Conservation (phyloP, 2,797 vertebrate species). For the Labeo calbasu region DNA sequence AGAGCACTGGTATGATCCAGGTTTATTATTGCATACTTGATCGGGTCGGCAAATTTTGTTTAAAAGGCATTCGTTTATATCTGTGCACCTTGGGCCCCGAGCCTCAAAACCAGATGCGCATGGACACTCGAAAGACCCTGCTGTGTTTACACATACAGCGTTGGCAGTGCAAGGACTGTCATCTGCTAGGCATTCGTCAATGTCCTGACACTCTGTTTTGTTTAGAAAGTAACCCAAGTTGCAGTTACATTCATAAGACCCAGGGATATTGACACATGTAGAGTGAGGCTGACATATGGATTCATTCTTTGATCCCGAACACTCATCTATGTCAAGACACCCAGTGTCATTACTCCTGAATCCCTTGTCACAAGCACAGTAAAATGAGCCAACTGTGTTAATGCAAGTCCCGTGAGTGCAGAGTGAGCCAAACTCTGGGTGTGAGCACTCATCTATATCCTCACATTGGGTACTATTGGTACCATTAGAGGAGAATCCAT, state of each 20-base stretch:
- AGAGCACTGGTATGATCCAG: constrained; percentile 73
- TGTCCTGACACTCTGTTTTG: constrained; percentile 65
- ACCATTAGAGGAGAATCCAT: constrained; percentile 69
- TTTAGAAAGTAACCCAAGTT: constrained; percentile 72
- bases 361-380: constrained; percentile 77
- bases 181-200: constrained; percentile 64
- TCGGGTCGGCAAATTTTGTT: constrained; percentile 73
- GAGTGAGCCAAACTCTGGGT: constrained; percentile 39
- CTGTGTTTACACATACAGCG: constrained; percentile 76
- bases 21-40: constrained; percentile 79
- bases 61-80: constrained; percentile 77
- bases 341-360: constrained; percentile 74
- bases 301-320: constrained; percentile 64
- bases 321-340: constrained; percentile 82
- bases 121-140: constrained; percentile 74
- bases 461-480: constrained; percentile 66
- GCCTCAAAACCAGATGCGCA: constrained; percentile 72
- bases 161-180: constrained; percentile 70
- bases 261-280: constrained; percentile 75
- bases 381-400: constrained; percentile 79
- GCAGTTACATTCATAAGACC: constrained; percentile 79
- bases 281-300: constrained; percentile 73
- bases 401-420: constrained; percentile 78
- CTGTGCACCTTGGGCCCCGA: constrained; percentile 67
- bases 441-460: constrained; percentile 79